A percentile compares a stretch with the other conserved stretches of the same genome.
Evolutionary conservation across 2,113 vertebrate species (phyloP).

Genomic region (human): GRCh38 chr5:968501-969000

Average conservation of each 20-base stretch:
- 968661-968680: background rate
- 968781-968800: background rate
- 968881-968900: background rate
- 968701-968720: too few relatives aligned
- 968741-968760: too few relatives aligned
- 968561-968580: background rate
- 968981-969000: background rate
- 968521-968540: background rate
- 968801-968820: background rate
- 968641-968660: background rate
- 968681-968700: too few relatives aligned
- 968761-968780: too few relatives aligned
- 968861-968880: background rate
- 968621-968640: background rate
- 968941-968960: background rate
- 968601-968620: background rate
- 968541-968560: background rate
- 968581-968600: background rate
- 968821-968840: background rate
- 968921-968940: background rate
- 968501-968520: background rate
- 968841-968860: background rate
- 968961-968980: background rate
- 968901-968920: background rate
- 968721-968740: background rate